Percentiles rank a stretch among this genome's conserved stretches.
Conservation (phyloP, 92 coral and sea anemone species). For the Phymanthus crucifer region DNA sequence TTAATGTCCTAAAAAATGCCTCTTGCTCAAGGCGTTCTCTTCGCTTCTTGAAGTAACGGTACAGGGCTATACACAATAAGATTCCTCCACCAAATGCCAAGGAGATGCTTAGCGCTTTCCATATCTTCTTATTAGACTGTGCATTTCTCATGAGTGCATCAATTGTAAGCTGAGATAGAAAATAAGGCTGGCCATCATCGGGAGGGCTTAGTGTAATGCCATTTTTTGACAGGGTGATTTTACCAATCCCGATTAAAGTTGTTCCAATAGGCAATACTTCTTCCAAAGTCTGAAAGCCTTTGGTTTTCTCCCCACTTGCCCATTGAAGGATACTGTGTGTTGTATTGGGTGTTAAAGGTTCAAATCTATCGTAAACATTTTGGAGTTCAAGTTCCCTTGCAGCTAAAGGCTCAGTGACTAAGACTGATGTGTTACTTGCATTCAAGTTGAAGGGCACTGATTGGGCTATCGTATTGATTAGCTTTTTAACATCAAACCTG, state of each 20-base stretch:
- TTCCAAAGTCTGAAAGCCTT: conserved; percentile 89
- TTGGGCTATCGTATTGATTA: conserved; percentile 11
- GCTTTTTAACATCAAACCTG: conserved; percentile 30
- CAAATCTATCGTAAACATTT: conserved; percentile 81
- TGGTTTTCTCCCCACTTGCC: conserved; percentile 94
- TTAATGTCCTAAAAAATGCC: conserved; percentile 44
- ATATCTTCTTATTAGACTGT: conserved; percentile 58
- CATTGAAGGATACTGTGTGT: conserved; percentile 87
- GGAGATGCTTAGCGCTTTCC: conserved; percentile 71
- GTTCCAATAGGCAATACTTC: conserved; percentile 82
- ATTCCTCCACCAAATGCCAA: conserved; percentile 84
- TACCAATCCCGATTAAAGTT: conserved; percentile 81
- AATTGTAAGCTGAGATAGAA: conserved; percentile 70
- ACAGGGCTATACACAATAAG: conserved; percentile 66
- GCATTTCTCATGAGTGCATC: conserved; percentile 73
- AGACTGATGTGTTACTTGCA: conserved; percentile 33
- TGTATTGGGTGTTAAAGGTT: conserved; percentile 65
- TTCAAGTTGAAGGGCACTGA: conserved; percentile 31
- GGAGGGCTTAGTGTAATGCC: conserved; percentile 78
- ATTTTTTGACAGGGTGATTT: conserved; percentile 63
- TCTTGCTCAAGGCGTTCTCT: conserved; percentile 47
- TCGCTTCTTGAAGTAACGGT: conserved; percentile 67
- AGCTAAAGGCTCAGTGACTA: conserved; percentile 76
- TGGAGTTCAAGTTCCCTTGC: conserved; percentile 71
- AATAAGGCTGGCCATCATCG: conserved; percentile 60